These are phyloP conservation scores for Dipodomys spectabilis DNA, from an alignment of 2,113 vertebrate genomes.

Conservation along the genomic window DNA sequence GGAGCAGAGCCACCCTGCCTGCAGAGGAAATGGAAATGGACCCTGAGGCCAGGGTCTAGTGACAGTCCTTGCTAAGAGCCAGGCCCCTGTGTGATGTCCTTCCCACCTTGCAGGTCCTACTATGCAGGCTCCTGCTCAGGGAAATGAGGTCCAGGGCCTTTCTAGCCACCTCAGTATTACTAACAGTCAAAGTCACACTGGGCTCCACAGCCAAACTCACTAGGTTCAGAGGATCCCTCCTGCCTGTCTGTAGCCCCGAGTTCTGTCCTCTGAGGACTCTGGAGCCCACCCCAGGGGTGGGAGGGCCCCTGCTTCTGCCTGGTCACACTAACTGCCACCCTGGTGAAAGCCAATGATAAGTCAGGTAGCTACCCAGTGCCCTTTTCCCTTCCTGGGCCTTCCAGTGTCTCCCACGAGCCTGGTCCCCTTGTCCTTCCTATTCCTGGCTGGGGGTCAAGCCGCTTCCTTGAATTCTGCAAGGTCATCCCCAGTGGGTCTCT, in stretches of 20 bases:
- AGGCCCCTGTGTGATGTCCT: rapidly evolving
- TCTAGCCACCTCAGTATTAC: background rate
- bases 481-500: background rate
- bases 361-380: background rate
- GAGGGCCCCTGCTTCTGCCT: background rate
- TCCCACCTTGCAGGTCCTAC: background rate
- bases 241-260: background rate
- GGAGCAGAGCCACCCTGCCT: too few species aligned
- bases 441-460: background rate
- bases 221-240: background rate
- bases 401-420: too few species aligned
- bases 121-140: background rate
- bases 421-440: too few species aligned
- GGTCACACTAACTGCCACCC: too few species aligned
- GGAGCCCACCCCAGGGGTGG: too few species aligned
- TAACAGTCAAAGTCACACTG: background rate
- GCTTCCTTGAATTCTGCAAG: background rate
- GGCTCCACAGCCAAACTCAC: background rate
- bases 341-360: background rate
- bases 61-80: background rate
- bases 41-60: background rate
- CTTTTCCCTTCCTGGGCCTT: background rate
- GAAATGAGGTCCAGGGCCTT: background rate
- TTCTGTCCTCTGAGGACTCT: background rate
- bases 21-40: background rate